A percentile compares a stretch with the other conserved stretches of the same genome.
phyloP scores from a whole-genome alignment of 2,797 vertebrate genomes.

The Euthynnus affinis region DNA sequence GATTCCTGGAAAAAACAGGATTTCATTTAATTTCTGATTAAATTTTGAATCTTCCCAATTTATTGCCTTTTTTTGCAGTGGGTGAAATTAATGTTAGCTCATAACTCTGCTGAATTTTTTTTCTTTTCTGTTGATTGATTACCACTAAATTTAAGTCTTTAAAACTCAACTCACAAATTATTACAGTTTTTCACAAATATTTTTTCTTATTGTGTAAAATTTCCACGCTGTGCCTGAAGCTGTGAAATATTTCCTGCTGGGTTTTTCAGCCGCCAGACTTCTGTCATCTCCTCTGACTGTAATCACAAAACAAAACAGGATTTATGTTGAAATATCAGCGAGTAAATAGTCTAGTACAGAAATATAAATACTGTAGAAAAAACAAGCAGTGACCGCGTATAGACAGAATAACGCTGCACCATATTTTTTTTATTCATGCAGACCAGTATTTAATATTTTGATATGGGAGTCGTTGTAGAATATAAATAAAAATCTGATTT shows the following conservation, averaged over 20 bases:
- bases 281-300: too few relatives aligned
- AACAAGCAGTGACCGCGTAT: constrained; percentile 79
- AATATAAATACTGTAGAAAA: constrained; percentile 42
- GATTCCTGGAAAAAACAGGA: neutral
- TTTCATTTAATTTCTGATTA: constrained; percentile 44
- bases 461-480: neutral
- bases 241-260: constrained; percentile 78
- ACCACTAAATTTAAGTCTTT: neutral
- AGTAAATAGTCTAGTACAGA: constrained; percentile 17
- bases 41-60: constrained; percentile 36
- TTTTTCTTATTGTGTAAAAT: too few relatives aligned
- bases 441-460: constrained; percentile 1
- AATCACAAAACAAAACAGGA: constrained; percentile 83
- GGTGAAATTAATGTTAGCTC: neutral
- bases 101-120: neutral
- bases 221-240: constrained; percentile 72
- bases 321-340: constrained; percentile 79
- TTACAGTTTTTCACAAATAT: neutral
- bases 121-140: neutral
- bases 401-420: neutral
- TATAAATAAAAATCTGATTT: neutral
- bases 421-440: neutral
- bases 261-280: constrained; percentile 70
- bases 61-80: neutral
- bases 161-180: neutral